Conservation (phyloP, 2,113 vertebrate genomes). For the Anser brachyrhynchus region DNA sequence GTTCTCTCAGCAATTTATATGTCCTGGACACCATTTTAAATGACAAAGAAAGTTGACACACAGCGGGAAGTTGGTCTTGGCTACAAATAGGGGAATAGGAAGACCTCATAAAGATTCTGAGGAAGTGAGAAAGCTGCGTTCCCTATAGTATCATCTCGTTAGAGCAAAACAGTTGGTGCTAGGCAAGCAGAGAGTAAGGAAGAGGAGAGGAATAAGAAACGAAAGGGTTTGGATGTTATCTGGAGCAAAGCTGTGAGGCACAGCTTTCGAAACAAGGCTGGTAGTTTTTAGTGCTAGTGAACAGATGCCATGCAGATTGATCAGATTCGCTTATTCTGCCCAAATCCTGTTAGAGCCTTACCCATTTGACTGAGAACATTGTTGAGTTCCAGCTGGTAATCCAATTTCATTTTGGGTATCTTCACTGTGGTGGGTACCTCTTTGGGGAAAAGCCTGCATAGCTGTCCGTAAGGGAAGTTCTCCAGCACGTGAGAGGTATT, state of each 20-base stretch:
- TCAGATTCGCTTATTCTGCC: not conserved
- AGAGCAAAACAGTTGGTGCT: conserved; percentile 56
- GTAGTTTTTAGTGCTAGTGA: not conserved
- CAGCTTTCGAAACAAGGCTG: conserved; percentile 56
- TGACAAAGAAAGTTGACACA: not conserved
- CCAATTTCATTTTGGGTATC: conserved; percentile 90
- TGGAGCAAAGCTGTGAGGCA: conserved; percentile 67
- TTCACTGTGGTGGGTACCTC: conserved; percentile 84
- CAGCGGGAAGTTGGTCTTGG: not conserved
- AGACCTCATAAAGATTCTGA: not conserved
- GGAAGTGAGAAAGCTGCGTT: not conserved
- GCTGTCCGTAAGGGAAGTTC: conserved; percentile 79
- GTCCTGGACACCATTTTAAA: not conserved
- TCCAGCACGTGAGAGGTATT: conserved; percentile 79
- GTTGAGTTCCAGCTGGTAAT: conserved; percentile 84
- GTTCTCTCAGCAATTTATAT: not conserved
- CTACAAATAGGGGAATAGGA: not conserved
- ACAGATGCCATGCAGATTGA: conserved; percentile 26
- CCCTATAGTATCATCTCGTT: conserved; percentile 1
- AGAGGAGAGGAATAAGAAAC: conserved; percentile 18
- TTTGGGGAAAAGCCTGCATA: conserved; percentile 79
- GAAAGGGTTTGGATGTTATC: conserved; percentile 16
- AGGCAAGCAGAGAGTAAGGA: conserved; percentile 52
- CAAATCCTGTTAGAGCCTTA: conserved; percentile 70
- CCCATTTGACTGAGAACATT: conserved; percentile 85